Evolutionary conservation across 2,113 vertebrate species (phyloP), one percentile per base, ranked within the genome.

Genomic region (Laticauda colubrina): DNA sequence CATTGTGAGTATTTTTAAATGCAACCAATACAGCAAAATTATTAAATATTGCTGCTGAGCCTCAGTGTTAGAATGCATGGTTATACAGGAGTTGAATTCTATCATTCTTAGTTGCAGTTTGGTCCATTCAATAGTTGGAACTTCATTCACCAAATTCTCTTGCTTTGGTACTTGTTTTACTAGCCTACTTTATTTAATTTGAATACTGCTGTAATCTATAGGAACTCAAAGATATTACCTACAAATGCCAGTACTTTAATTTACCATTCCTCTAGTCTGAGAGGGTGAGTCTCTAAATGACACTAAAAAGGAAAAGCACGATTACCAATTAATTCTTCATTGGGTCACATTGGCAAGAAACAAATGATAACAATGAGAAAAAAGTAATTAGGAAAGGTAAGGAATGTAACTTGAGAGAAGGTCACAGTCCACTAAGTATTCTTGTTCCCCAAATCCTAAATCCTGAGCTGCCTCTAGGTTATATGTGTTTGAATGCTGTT

Each of bases 1-100:
- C 43, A 61, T 93, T 87, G 48, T 92, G 91, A 89, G 86, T 88
- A 48, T 87, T 90, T 94, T 94, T 54, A 86, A 92, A 81, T 8
- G 89, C 86, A 45, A 43, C 24, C 24, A 6, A 91, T 8, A 48
- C 0, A 96, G 45, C 1, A 91, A 93, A 89, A 1, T 9, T 86
- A 3, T 87, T 61, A 6, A 55, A 0, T 92, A n/a, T 48, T 91
- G 34, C 3, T 93, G 92, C 87, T 26, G 21, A 89, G 92, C 69
- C 48, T n/a, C 91, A 81, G 2, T n/a, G 92, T 5, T 54, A n/a
- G 18, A 54, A 53, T 2, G 8, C 23, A n/a, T n/a, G 18, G 53
- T 88, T n/a, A 11, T 55, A 20, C 3, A 21, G 53, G 54, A 55
- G 34, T 55, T 54, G 87, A 88, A 55, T 34, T 9, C 20, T 29